A percentile compares a stretch with the other conserved stretches of the same genome.
Evolutionary conservation across 2,797 vertebrate genomes (phyloP).

Genomic region (Dallia pectoralis): DNA sequence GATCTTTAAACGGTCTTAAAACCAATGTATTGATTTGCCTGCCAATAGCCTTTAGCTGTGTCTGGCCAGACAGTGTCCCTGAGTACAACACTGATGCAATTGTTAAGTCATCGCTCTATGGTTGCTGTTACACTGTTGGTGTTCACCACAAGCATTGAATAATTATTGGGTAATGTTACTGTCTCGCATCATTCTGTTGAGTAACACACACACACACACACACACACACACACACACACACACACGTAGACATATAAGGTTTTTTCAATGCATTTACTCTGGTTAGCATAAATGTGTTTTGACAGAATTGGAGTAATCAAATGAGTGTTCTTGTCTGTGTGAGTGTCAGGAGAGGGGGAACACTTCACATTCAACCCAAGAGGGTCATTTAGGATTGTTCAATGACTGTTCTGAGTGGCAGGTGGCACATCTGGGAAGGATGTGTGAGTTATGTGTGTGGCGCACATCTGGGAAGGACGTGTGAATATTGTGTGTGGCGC

Average conservation of each 20-base stretch:
- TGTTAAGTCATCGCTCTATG: background rate
- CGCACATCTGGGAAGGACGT: slow-evolving; percentile 28
- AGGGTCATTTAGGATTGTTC: slow-evolving; percentile 47
- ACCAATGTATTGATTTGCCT: too few species aligned
- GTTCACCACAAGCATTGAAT: background rate
- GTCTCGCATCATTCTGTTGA: background rate
- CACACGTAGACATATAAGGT: slow-evolving; percentile 12
- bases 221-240: background rate
- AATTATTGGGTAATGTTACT: background rate
- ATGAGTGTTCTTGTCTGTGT: slow-evolving; percentile 53
- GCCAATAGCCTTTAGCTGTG: too few species aligned
- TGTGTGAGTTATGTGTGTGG: slow-evolving; percentile 17
- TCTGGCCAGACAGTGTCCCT: background rate
- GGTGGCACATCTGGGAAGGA: slow-evolving; percentile 58
- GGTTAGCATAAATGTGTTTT: slow-evolving; percentile 19
- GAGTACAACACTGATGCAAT: background rate
- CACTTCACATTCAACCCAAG: slow-evolving; percentile 37
- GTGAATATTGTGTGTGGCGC: background rate
- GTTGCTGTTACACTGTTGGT: background rate
- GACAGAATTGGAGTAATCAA: slow-evolving; percentile 53
- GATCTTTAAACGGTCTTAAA: background rate
- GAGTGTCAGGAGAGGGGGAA: slow-evolving; percentile 33
- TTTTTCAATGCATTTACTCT: slow-evolving; percentile 43
- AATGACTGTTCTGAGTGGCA: slow-evolving; percentile 36
- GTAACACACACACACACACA: background rate